phyloP scores from a whole-genome alignment of 2,888 invertebrate species.

The Dicyrtoma fusca region DNA sequence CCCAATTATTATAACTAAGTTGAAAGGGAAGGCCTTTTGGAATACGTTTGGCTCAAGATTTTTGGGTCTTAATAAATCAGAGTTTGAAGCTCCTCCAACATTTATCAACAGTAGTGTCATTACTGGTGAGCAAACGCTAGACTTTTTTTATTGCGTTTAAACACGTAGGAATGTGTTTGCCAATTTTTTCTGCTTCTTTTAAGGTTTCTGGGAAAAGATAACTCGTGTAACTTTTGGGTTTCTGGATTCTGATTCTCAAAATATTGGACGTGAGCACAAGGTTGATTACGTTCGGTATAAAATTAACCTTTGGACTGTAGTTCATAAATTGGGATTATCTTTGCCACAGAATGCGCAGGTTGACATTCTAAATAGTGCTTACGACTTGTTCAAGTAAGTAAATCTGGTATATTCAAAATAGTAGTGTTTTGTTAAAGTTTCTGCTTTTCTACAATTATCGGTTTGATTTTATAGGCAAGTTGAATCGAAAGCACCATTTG shows the following conservation, averaged over 20 bases:
- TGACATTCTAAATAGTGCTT: slow-evolving; percentile 7
- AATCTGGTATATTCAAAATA: no score
- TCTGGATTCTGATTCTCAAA: slow-evolving; percentile 1
- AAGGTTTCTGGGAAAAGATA: background rate
- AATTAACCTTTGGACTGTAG: slow-evolving; percentile 23
- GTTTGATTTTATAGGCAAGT: slow-evolving; percentile 11
- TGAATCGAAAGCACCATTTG: slow-evolving; percentile 17
- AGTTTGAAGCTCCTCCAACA: background rate
- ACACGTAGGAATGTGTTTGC: no score
- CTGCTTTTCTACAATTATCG: no score
- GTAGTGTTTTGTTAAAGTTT: no score
- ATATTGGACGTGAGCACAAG: slow-evolving; percentile 20
- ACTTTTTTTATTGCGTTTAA: background rate
- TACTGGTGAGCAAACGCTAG: no score
- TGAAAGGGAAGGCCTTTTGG: slow-evolving; percentile 20
- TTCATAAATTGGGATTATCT: slow-evolving; percentile 4
- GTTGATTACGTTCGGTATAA: slow-evolving; percentile 22
- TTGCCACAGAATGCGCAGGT: slow-evolving; percentile 22
- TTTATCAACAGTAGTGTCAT: background rate
- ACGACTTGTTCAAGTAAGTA: slow-evolving; percentile 18
- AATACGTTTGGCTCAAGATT: slow-evolving; percentile 4
- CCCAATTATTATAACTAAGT: slow-evolving; percentile 2
- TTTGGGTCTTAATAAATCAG: background rate
- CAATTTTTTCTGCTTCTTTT: background rate
- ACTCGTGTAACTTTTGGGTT: slow-evolving; percentile 9